Base-by-base conservation (phyloP, 2,113 vertebrate genomes). In the Cyprinodon brontotheroides region DNA sequence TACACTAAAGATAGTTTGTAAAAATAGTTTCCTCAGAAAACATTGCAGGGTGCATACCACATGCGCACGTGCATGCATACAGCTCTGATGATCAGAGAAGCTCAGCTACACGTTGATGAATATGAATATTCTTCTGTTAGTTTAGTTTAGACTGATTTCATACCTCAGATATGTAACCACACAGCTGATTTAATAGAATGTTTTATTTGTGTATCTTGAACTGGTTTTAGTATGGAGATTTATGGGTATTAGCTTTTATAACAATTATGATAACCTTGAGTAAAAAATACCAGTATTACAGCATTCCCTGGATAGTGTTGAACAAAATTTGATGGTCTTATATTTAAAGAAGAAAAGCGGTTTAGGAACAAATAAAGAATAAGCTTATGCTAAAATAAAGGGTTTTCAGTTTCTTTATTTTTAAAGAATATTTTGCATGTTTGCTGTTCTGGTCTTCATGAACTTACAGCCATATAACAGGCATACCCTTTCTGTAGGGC, bases 1-100 rank as follows among this genome's bases (percentile, higher is more conserved):
- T 43, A n/a, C 20, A 48, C 61, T 87, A 79, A 83, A 87, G 85
- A 87, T 79, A 39, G 4, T 39, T 43, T 45, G 50, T n/a, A n/a
- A 57, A 57, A 57, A 87, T 79, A 39, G 3, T 39, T 39, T 45
- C 29, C 61, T 59, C 45, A 57, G 39, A 74, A 81, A 80, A 82
- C 12, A 59, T 11, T 59, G 53, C 0, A 36, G 40, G 45, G n/a
- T 29, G 36, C 43, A n/a, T 70, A 1, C 50, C 50, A 48, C 29
- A 57, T 13, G 67, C 12, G 2, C 45, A 50, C 65, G 65, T 75
- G 65, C 57, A 63, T 36, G 59, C 57, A 38, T 61, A 61, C 43
- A 45, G 48, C 48, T 60, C 11, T 64, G 29, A 84, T 66, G 39
- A 67, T 29, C 69, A 68, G 40, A 76, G 81, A 87, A 76, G 81